Base-by-base conservation (phyloP, 2,797 vertebrate species). In the Urophycis tenuis region DNA sequence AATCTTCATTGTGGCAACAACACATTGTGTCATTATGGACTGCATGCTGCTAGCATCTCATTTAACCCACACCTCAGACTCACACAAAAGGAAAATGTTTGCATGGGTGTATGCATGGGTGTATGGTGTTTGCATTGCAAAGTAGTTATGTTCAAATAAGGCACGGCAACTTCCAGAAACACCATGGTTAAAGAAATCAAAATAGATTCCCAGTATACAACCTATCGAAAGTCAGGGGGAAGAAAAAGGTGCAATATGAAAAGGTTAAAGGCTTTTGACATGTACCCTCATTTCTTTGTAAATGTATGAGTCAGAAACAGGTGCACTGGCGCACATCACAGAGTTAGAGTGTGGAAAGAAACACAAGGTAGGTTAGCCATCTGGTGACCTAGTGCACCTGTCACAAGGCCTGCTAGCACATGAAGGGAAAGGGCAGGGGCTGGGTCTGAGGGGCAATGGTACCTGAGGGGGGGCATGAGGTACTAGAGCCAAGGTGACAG, bases 331-430 rank as follows among this genome's bases (percentile, higher is more conserved):
- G 49, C 49, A 60, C 22, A 49, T 19, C 19, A 5, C 49, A 64
- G 25, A 64, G 60, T 67, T 67, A 67, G 25, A 53, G 10, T 29
- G 12, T 67, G 60, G 25, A 67, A 67, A 67, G n/a, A 67, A 67
- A 67, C 60, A 29, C 10, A 29, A 6, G 17, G n/a, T n/a, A n/a
- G n/a, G 25, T 67, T 29, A 67, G 60, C 25, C 60, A 67, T 25
- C 53, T 19, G 53, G n/a, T 67, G 92, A 71, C 53, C 95, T 97
- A 95, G 96, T 93, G 77, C 93, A 95, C 93, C 91, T 93, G 92
- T 95, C 94, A 30, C 91, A 91, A 93, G 91, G 72, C 92, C 92
- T 81, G 91, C 91, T 92, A 94, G 94, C 88, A 91, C 90, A 35
- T 6, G 25, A 67, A 67, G 60, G 60, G 19, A 4, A 9, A 60